Evolutionary conservation across 2,113 vertebrate genomes (phyloP).

Genomic region (Lophura nycthemera): DNA sequence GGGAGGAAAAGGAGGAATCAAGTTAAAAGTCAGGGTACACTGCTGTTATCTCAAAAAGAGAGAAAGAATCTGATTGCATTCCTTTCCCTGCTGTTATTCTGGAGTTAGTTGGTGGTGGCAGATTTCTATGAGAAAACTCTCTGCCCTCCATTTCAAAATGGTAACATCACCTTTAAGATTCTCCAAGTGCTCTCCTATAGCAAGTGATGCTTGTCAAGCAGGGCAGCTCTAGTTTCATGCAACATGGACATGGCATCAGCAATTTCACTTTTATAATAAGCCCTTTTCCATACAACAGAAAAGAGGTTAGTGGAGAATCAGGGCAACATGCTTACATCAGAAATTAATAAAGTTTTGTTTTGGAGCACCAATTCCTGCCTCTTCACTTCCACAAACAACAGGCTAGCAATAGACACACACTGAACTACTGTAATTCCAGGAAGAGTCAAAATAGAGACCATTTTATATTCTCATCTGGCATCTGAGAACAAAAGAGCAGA

Average conservation of each 20-base stretch:
- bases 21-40: neutral
- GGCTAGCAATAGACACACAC: neutral
- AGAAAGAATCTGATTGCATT: neutral
- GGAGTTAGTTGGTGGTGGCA: neutral
- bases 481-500: neutral
- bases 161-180: neutral
- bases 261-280: accelerated
- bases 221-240: neutral
- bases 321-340: accelerated
- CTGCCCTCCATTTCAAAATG: neutral
- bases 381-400: neutral
- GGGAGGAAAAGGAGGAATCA: neutral
- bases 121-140: neutral
- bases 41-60: neutral
- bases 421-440: neutral
- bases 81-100: neutral
- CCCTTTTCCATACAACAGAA: neutral
- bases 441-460: neutral
- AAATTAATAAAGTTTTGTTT: neutral
- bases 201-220: accelerated
- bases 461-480: neutral
- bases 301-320: neutral
- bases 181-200: neutral
- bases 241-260: accelerated
- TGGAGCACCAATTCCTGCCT: neutral